phyloP scores from a whole-genome alignment of 2,888 invertebrate genomes.

The Syrphus vitripennis region DNA sequence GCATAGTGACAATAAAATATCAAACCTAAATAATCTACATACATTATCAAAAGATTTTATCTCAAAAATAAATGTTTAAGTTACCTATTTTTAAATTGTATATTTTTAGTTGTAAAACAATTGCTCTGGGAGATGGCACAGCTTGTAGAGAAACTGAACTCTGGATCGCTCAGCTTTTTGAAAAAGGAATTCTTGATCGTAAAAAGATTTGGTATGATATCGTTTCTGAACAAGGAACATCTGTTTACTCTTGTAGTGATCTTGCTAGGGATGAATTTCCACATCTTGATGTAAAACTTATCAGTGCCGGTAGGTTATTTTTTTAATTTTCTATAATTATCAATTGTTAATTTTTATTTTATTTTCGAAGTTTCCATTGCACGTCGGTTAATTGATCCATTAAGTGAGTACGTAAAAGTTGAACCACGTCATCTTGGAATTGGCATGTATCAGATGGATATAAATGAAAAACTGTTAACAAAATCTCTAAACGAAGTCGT shows the following conservation, averaged over 20 bases:
- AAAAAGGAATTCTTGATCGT: conserved; percentile 82
- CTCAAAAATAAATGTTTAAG: too few relatives aligned
- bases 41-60: too few relatives aligned
- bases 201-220: conserved; percentile 86
- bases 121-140: conserved; percentile 95
- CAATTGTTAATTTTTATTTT: background rate
- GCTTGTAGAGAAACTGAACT: conserved; percentile 94
- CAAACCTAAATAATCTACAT: too few relatives aligned
- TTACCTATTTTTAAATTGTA: background rate
- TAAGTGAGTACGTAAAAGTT: conserved; percentile 95
- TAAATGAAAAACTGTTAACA: conserved; percentile 89
- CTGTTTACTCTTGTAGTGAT: conserved; percentile 93
- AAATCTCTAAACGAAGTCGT: conserved; percentile 90
- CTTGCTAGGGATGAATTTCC: conserved; percentile 94
- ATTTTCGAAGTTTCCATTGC: conserved; percentile 87
- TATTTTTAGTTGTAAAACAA: conserved; percentile 85
- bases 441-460: conserved; percentile 96
- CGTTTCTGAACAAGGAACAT: conserved; percentile 94
- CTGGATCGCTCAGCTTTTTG: conserved; percentile 85
- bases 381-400: conserved; percentile 92
- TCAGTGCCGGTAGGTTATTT: conserved; percentile 85
- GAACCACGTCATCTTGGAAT: conserved; percentile 96
- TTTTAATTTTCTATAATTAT: background rate
- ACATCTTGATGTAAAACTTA: conserved; percentile 90
- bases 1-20: too few relatives aligned